Base-by-base conservation (phyloP, 2,888 invertebrate genomes). In the Sycophila texana region DNA sequence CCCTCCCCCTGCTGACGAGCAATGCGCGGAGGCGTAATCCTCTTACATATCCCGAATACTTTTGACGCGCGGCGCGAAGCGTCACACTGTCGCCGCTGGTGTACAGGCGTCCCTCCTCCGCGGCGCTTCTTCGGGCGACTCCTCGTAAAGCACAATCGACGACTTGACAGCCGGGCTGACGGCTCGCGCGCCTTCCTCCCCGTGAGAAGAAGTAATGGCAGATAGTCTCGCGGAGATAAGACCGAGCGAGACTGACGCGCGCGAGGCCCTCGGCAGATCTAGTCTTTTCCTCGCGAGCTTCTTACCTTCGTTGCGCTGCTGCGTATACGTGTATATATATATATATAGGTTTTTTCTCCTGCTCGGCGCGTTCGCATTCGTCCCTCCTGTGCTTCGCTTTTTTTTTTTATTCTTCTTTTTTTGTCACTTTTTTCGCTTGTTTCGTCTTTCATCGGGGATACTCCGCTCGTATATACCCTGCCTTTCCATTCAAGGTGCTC, bases 221-320 rank as follows among this genome's bases (percentile, higher is more conserved):
- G 88, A 88, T 87, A 85, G 86, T 84, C 81, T 80, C 83, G 85
- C 61, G 68, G 76, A 86, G 87, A 88, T 87, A 88, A 87, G 85
- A 60, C 82, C 74, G 58, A 18, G 14, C 49, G 18, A 79, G 83
- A 83, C 86, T 86, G 87, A 86, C 86, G 83, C 85, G 83, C 86
- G 85, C n/a, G n/a, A n/a, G n/a, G 30, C 5, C 84, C 85, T 85
- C 87, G 85, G 86, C 85, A 84, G 86, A 84, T 80, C 84, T 85
- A 82, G 81, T 68, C 80, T 39, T 18, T 39, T 39, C 80, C 77
- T 78, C 82, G 80, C 82, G 82, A 51, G 65, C 39, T 39, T 51
- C 39, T 51, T 65, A 14, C 51, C 49, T 26, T 26, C 26, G 26
- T 13, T n/a, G 39, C 39, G 63, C 61, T 58, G 51, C 49, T 30